Base-by-base conservation (phyloP, 2,888 invertebrate genomes). In the Phyllotreta striolata region DNA sequence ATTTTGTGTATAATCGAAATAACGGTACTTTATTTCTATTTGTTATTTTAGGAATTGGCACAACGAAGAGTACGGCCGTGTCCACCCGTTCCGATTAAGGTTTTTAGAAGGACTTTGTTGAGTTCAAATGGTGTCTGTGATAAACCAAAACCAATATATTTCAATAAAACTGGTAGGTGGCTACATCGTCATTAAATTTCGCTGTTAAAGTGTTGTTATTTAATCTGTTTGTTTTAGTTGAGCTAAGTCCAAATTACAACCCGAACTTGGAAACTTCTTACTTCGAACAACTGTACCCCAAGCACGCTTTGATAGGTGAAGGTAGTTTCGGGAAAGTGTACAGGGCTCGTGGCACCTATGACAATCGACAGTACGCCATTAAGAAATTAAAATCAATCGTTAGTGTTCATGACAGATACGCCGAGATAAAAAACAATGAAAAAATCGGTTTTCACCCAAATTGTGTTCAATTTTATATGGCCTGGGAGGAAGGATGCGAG, bases 321-420 rank as follows among this genome's bases (percentile, higher is more conserved):
- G 92, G 92, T 1, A 90, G 90, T 2, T 92, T 91, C 82, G 91
- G 91, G 6, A 88, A 89, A 79, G 91, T 91, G 0, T 91, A 86
- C 74, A 86, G 87, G 76, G 91, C 88, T 0, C 82, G 83, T 61
- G 87, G 86, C 66, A 85, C 84, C 67, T 88, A 89, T 70, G 90
- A 91, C 81, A 86, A 86, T 0, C 80, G 83, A 44, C 78, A 84
- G 49, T 92, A 91, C 81, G 92, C 92, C 0, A 84, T 92, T 0
- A 92, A 92, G 78, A 85, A 87, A 71, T 84, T 87, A 69, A 86
- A 88, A 68, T 77, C 84, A 51, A 88, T 86, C 73, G 81, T 86
- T 9, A 86, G 87, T 63, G 84, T 85, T 70, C 81, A 82, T 34
- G 76, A 84, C 39, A 84, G 87, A 46, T 79, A 89, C 57, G 85